Evolutionary conservation across 37 sponge, comb jelly and placozoan species (phyloP).

Genomic region (Spongilla lacustris): DNA sequence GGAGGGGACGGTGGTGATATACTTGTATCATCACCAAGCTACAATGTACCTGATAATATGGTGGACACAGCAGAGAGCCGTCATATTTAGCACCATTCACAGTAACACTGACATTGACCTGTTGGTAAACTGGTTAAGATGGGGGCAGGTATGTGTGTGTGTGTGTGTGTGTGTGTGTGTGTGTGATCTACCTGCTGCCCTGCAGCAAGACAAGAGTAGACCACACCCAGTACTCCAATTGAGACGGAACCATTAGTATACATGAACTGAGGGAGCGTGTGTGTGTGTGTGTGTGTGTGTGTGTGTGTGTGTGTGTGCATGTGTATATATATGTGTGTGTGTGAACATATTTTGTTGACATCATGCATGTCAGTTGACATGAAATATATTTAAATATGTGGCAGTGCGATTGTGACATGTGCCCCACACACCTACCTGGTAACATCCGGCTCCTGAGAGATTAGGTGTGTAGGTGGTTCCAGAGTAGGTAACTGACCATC

Average conservation of each 20-base stretch:
- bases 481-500: slow-evolving; percentile 2
- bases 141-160: background rate
- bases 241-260: background rate
- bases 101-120: background rate
- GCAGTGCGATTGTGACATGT: too few species aligned
- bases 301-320: background rate
- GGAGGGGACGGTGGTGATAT: background rate
- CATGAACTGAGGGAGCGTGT: background rate
- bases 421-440: slow-evolving; percentile 48
- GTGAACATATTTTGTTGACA: background rate
- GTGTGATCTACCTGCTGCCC: background rate
- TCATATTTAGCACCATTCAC: background rate
- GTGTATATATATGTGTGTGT: background rate
- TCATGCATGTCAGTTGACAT: too few species aligned
- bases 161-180: background rate
- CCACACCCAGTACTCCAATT: background rate
- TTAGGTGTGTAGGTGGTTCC: background rate
- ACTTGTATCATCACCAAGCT: background rate
- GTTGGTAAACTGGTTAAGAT: background rate
- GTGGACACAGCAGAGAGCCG: background rate
- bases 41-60: background rate
- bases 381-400: too few species aligned
- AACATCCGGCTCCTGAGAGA: slow-evolving; percentile 61
- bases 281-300: background rate
- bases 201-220: background rate